Conservation (phyloP, 2,888 invertebrate genomes). For the Brachyptera putata region DNA sequence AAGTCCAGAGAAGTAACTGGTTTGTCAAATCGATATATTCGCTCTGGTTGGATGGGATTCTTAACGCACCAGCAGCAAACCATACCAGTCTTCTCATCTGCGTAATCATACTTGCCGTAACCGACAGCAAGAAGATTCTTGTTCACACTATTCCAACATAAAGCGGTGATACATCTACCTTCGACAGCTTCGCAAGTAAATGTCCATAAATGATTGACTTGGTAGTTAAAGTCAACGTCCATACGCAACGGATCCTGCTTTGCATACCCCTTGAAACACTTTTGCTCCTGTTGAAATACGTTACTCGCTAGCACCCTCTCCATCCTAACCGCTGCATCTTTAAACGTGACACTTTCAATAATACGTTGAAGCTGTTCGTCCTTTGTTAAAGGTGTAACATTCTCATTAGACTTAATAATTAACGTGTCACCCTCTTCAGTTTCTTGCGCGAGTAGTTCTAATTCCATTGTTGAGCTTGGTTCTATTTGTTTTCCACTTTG, state of each 20-base stretch:
- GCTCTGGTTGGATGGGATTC: conserved; percentile 73
- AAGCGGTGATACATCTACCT: conserved; percentile 55
- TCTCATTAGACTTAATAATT: neutral
- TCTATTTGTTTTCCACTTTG: neutral
- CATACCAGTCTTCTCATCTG: conserved; percentile 55
- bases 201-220: conserved; percentile 63
- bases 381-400: neutral
- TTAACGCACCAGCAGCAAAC: conserved; percentile 68
- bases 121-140: conserved; percentile 68
- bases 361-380: conserved; percentile 18
- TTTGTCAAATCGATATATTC: conserved; percentile 57
- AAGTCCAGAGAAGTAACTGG: conserved; percentile 68
- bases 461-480: neutral
- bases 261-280: conserved; percentile 62
- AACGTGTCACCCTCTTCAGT: neutral
- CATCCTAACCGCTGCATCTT: conserved; percentile 59
- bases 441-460: neutral
- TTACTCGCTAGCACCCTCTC: conserved; percentile 70
- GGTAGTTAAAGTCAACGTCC: conserved; percentile 62
- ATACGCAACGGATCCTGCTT: conserved; percentile 58
- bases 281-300: conserved; percentile 61
- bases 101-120: conserved; percentile 64
- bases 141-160: conserved; percentile 65
- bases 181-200: conserved; percentile 52
- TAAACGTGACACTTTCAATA: conserved; percentile 44